Evolutionary conservation across 2,797 vertebrate genomes (phyloP), one percentile per base, ranked within the genome.

Genomic region (Echeneis naucrates): DNA sequence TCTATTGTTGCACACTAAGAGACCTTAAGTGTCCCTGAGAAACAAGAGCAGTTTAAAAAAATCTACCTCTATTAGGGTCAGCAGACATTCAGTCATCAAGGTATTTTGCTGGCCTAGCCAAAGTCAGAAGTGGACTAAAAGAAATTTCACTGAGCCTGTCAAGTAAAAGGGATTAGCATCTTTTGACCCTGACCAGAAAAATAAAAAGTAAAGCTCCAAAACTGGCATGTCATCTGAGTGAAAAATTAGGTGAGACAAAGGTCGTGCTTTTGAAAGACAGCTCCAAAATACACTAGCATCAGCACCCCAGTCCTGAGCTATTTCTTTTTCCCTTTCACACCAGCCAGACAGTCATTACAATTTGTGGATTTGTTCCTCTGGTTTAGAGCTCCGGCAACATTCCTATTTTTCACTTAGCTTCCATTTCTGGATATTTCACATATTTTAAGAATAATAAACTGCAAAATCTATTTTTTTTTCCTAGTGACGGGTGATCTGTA

Each of bases 361-460:
- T 80, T 66, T 62, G 42, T 63, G 11, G 38, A 56, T 9, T 14
- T 63, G 2, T 19, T 54, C 60, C 1, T 45, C 11, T 51, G 6
- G 17, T 21, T 8, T 2, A 35, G 30, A 59, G 72, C 42, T 71
- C 50, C 52, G 63, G 10, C 4, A 45, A 55, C 16, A 65, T 26
- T 37, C 45, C 4, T 2, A 1, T 32, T 47, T 45, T 60, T 13
- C n/a, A 59, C 10, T 57, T 74, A 56, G 11, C 35, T 75, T 72
- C 54, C 42, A 66, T 74, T 55, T 82, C 52, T 30, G 45, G 24
- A 40, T 33, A 54, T 65, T 63, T 54, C 66, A 57, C 59, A 52
- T 32, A n/a, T 47, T 38, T 13, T 66, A n/a, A 17, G n/a, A 50
- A 14, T 11, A 32, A 8, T 19, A 5, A 51, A 24, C 35, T 33